phyloP scores from a whole-genome alignment of 2,797 vertebrate genomes.

The Eupleurogrammus muticus region DNA sequence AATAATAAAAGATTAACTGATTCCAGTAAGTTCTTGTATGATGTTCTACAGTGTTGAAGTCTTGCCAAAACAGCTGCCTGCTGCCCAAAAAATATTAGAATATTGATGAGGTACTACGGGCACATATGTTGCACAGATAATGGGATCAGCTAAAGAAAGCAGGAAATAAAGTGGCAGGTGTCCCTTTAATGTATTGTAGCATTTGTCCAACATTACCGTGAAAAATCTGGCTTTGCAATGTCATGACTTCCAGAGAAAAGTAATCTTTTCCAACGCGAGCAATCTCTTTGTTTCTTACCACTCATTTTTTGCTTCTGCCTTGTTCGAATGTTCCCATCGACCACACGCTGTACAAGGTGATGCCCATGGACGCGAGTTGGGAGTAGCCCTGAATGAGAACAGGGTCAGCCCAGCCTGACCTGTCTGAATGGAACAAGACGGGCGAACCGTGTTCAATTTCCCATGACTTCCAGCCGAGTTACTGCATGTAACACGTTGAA shows the following conservation, averaged over 20 bases:
- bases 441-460: slow-evolving; percentile 56
- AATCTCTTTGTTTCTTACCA: slow-evolving; percentile 13
- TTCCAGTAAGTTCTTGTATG: too few species aligned
- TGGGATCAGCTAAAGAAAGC: too few species aligned
- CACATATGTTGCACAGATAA: too few species aligned
- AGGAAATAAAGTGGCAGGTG: not conserved
- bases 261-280: slow-evolving; percentile 36
- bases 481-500: slow-evolving; percentile 23
- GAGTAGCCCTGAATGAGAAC: slow-evolving; percentile 40
- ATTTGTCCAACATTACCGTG: slow-evolving; percentile 8
- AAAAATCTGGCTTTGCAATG: not conserved
- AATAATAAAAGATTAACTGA: too few species aligned
- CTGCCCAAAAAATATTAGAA: too few species aligned
- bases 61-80: too few species aligned
- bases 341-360: not conserved
- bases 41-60: too few species aligned
- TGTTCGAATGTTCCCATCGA: slow-evolving; percentile 29
- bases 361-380: slow-evolving; percentile 19
- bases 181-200: not conserved
- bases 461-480: slow-evolving; percentile 43
- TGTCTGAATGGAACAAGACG: slow-evolving; percentile 45
- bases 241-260: slow-evolving; percentile 24
- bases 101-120: too few species aligned
- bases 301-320: slow-evolving; percentile 26
- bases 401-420: slow-evolving; percentile 44